A percentile compares a stretch with the other conserved stretches of the same genome.
Evolutionary conservation across 1,140 invertebrate genomes (phyloP).

Genomic region (Rhyzopertha dominica): DNA sequence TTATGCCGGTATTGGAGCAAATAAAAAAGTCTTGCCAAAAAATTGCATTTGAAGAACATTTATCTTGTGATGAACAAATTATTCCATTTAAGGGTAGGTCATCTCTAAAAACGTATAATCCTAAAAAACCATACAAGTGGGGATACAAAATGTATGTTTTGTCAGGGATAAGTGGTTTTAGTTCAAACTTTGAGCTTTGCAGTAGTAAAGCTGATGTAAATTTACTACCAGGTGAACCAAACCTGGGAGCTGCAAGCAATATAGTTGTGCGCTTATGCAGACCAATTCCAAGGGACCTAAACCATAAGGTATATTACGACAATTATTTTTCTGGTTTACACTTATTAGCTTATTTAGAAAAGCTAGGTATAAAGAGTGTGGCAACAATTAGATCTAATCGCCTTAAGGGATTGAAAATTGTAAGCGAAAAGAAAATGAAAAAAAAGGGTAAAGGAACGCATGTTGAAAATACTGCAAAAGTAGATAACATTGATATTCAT

Average conservation of each 20-base stretch:
- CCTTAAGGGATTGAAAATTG: constrained; percentile 35
- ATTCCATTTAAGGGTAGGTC: constrained; percentile 35
- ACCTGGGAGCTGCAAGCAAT: constrained; percentile 37
- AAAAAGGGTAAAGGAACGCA: constrained; percentile 31
- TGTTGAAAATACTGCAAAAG: constrained; percentile 25
- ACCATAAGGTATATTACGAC: constrained; percentile 43
- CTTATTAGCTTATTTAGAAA: constrained; percentile 34
- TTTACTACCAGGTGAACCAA: constrained; percentile 20
- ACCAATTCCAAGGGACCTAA: constrained; percentile 30
- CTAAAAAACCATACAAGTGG: constrained; percentile 40
- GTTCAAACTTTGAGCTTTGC: constrained; percentile 17
- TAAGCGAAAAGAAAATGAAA: constrained; percentile 37
- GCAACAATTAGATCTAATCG: constrained; percentile 44
- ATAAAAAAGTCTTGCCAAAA: constrained; percentile 25
- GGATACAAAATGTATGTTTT: constrained; percentile 38
- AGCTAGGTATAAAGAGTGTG: constrained; percentile 40
- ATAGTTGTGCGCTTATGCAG: constrained; percentile 29
- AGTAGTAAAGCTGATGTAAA: constrained; percentile 36
- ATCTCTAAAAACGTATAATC: constrained; percentile 33
- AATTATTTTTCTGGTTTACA: constrained; percentile 42
- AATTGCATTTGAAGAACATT: constrained; percentile 32
- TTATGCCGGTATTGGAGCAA: constrained; percentile 26
- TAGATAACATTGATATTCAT: constrained; percentile 25
- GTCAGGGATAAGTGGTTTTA: constrained; percentile 37
- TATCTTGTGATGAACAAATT: constrained; percentile 38